Evolutionary conservation across 1,140 invertebrate genomes (phyloP), one percentile per base, ranked within the genome.

Genomic region (Drosophila parabipectinata): DNA sequence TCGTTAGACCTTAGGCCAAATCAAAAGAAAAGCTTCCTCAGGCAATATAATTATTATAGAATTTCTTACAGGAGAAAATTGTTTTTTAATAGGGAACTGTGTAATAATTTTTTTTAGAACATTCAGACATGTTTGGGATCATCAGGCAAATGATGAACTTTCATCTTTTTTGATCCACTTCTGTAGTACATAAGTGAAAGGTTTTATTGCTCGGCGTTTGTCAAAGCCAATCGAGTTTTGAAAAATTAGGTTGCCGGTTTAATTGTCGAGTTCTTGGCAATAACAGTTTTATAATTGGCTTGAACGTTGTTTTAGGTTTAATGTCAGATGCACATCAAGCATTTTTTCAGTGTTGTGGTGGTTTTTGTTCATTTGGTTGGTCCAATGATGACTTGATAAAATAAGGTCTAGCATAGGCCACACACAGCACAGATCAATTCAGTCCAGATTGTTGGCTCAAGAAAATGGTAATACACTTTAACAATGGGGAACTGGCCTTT

Each of bases 261-360:
- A 68, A 87, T 78, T 71, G 66, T 51, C 54, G 50, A 41, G 60
- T 61, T 72, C 37, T 64, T 55, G 57, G 47, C 30, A 48, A 50
- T 52, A 39, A 21, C 55, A 30, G 44, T 63, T 79, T 73, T 62
- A 56, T 77, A 80, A 80, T 75, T 61, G 62, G 45, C 61, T 55
- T 21, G 14, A 51, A 37, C 48, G 50, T 77, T 63, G 66, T 51
- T 60, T 79, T 61, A 15, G 48, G 39, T 66, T 81, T 81, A 81
- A 85, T 85, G 74, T 74, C 77, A 84, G 77, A 37, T 77, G 63
- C 45, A 77, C 74, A 68, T 78, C 58, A 68, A 78, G 56, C 47
- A 39, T 21, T 21, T 45, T 7, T 28, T 28, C 26, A 6, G 7
- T 28, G 0, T 28, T 28, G 26, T 28, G 26, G 26, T 73, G 30